Percentiles rank a stretch among this genome's conserved stretches.
phyloP scores from a whole-genome alignment of 1,140 invertebrate genomes.

The Caenorhabditis latens region DNA sequence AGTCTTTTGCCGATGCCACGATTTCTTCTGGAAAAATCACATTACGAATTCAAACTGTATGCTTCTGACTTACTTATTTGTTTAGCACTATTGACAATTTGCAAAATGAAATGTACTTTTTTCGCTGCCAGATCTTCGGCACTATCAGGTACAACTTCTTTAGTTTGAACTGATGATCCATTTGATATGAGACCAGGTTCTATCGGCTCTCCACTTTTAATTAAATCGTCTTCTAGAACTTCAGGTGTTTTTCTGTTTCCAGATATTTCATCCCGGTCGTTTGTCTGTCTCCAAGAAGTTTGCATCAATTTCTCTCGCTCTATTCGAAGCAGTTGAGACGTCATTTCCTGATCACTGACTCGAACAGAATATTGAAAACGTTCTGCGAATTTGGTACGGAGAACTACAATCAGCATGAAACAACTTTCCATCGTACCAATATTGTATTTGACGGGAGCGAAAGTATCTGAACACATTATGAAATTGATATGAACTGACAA shows the following conservation, averaged over 20 bases:
- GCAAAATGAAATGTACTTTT: constrained; percentile 16
- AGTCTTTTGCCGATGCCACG: constrained; percentile 33
- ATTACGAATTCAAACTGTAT: not conserved
- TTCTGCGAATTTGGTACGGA: constrained; percentile 12
- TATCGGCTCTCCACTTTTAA: not conserved
- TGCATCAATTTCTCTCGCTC: constrained; percentile 44
- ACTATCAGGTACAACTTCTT: not conserved
- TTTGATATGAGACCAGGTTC: not conserved
- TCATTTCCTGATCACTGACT: constrained; percentile 35
- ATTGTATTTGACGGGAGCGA: constrained; percentile 34
- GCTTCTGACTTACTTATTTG: not conserved
- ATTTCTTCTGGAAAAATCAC: constrained; percentile 12
- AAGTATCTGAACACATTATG: not conserved
- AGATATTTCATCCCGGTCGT: not conserved
- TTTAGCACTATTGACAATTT: not conserved
- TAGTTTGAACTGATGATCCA: not conserved
- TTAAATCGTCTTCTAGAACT: not conserved
- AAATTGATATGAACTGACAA: not conserved
- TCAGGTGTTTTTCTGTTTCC: too few relatives aligned
- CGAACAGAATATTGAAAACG: constrained; percentile 41
- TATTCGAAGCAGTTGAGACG: not conserved
- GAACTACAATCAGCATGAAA: constrained; percentile 21
- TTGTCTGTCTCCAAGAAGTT: constrained; percentile 37
- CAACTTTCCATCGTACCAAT: constrained; percentile 29
- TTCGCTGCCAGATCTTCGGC: constrained; percentile 16